A percentile compares a stretch with the other conserved stretches of the same genome.
phyloP scores from a whole-genome alignment of 2,888 invertebrate genomes.

The Ichneumoninae sp. region DNA sequence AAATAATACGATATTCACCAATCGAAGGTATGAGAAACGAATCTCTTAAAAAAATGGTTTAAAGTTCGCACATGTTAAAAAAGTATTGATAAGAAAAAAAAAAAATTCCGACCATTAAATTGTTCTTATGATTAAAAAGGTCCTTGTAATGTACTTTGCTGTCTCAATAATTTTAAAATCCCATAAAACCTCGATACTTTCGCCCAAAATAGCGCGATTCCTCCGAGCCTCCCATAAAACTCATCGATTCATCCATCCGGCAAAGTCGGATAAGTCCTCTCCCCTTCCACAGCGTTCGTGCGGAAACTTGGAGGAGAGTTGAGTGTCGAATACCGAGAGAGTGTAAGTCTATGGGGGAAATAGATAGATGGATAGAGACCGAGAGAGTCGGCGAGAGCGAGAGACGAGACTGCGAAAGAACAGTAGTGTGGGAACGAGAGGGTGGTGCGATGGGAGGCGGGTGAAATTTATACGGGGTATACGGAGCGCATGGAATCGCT shows the following conservation, averaged over 20 bases:
- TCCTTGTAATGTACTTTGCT: background rate
- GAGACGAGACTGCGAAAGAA: constrained; percentile 57
- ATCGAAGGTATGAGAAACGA: background rate
- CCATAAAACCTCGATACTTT: constrained; percentile 8
- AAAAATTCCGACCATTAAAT: background rate
- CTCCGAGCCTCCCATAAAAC: constrained; percentile 33
- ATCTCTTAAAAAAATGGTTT: background rate
- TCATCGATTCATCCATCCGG: constrained; percentile 61
- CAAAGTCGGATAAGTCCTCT: constrained; percentile 62
- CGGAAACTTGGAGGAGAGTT: constrained; percentile 61
- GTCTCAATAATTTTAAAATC: constrained; percentile 5
- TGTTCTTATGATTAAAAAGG: background rate
- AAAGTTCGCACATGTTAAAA: background rate
- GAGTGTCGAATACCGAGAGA: constrained; percentile 60
- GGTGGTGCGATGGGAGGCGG: constrained; percentile 49
- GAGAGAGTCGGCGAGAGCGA: constrained; percentile 61
- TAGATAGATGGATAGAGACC: constrained; percentile 44
- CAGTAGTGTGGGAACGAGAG: constrained; percentile 50
- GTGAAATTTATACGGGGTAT: constrained; percentile 71
- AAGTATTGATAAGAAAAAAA: background rate
- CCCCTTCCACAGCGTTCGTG: constrained; percentile 51
- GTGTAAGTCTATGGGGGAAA: constrained; percentile 68
- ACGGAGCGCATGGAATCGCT: constrained; percentile 83
- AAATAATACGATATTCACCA: background rate
- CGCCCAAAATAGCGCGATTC: constrained; percentile 47